phyloP scores from a whole-genome alignment of 2,888 invertebrate genomes.

The Eupithecia insigniata region DNA sequence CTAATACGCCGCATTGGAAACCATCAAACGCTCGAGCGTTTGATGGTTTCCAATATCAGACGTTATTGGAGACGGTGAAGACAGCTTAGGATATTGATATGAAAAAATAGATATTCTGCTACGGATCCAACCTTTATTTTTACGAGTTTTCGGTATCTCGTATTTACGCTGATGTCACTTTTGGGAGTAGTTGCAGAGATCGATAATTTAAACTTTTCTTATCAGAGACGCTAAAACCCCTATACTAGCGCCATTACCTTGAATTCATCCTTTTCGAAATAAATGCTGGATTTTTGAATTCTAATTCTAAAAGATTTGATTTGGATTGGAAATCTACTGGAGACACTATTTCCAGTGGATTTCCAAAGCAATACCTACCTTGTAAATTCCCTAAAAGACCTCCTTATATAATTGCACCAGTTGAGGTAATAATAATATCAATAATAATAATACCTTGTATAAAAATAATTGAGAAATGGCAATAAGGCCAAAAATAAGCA shows the following conservation, averaged over 20 bases:
- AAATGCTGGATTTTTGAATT: no score
- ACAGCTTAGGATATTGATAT: slow-evolving; percentile 47
- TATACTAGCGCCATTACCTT: background rate
- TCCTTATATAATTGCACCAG: background rate
- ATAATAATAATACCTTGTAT: background rate
- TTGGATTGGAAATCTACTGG: background rate
- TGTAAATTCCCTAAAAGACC: background rate
- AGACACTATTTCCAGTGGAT: no score
- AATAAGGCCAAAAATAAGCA: background rate
- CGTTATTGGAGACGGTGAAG: slow-evolving; percentile 44
- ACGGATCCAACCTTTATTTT: slow-evolving; percentile 39
- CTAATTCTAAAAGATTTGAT: background rate
- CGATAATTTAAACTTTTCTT: slow-evolving; percentile 22
- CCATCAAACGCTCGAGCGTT: no score
- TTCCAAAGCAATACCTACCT: background rate
- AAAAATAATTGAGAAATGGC: background rate
- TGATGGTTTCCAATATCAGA: slow-evolving; percentile 47
- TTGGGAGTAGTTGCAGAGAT: slow-evolving; percentile 24
- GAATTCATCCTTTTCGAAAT: background rate
- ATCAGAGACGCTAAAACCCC: background rate
- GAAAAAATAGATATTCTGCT: slow-evolving; percentile 44
- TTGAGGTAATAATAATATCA: background rate
- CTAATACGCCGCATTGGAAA: slow-evolving; percentile 50
- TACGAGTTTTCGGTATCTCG: slow-evolving; percentile 33
- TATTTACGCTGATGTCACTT: slow-evolving; percentile 29